A percentile compares a stretch with the other conserved stretches of the same genome.
phyloP scores from a whole-genome alignment of 1,140 invertebrate species.

The Drosophila elegans region DNA sequence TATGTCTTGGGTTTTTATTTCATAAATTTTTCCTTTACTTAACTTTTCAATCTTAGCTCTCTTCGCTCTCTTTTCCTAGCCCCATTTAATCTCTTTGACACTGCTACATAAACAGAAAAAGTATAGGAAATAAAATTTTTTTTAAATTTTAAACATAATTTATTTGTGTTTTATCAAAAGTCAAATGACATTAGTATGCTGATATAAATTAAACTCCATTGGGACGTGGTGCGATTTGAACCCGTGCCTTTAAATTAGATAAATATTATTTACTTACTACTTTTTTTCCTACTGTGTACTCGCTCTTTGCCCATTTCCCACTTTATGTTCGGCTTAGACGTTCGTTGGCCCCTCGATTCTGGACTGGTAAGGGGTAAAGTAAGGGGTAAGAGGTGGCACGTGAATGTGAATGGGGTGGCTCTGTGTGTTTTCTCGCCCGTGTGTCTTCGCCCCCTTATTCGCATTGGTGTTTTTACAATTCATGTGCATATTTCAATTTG shows the following conservation, averaged over 20 bases:
- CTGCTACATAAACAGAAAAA: conserved; percentile 1
- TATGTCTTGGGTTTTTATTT: conserved; percentile 77
- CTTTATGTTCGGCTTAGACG: conserved; percentile 71
- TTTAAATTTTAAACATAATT: too few relatives aligned
- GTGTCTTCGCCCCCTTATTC: conserved; percentile 24
- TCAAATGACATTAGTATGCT: neutral
- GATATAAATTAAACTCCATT: neutral
- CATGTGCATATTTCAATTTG: conserved; percentile 59
- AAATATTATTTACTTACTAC: neutral
- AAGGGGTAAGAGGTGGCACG: conserved; percentile 30
- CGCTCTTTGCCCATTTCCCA: conserved; percentile 26
- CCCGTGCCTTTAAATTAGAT: neutral
- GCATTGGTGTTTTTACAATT: conserved; percentile 23
- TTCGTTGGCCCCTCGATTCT: conserved; percentile 70
- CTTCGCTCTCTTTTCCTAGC: conserved; percentile 11
- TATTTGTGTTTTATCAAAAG: too few relatives aligned
- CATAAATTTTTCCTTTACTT: conserved; percentile 75
- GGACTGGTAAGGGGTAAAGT: conserved; percentile 18
- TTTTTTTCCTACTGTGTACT: conserved; percentile 14
- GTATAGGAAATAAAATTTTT: neutral
- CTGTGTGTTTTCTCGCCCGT: conserved; percentile 24
- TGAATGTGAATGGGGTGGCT: conserved; percentile 52
- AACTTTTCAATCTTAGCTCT: conserved; percentile 34
- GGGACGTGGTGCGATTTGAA: neutral
- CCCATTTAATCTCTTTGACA: conserved; percentile 9